phyloP scores from a whole-genome alignment of 2,888 invertebrate genomes.

The Nemotelus nigrinus region DNA sequence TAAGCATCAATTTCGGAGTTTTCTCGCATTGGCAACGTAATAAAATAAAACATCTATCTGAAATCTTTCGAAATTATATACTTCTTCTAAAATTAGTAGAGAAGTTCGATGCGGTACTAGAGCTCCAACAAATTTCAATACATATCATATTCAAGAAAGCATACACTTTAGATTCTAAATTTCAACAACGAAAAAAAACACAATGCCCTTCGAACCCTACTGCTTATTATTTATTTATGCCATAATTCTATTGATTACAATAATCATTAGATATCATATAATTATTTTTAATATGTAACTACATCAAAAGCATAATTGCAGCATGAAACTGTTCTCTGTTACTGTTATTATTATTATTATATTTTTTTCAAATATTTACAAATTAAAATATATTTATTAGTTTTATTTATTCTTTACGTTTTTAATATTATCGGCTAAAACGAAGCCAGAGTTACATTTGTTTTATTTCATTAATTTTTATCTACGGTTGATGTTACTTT shows the following conservation, averaged over 20 bases:
- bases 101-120: too few relatives aligned
- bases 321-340: conserved; percentile 28
- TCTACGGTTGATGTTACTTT: not conserved
- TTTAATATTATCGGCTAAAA: conserved; percentile 12
- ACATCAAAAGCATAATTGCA: conserved; percentile 24
- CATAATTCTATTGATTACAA: conserved; percentile 40
- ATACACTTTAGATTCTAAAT: too few relatives aligned
- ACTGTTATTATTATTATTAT: not conserved
- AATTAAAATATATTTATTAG: conserved; percentile 13
- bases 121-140: too few relatives aligned
- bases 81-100: too few relatives aligned
- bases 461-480: conserved; percentile 23
- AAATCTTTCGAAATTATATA: too few relatives aligned
- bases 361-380: conserved; percentile 18
- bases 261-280: conserved; percentile 21
- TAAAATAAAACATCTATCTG: too few relatives aligned
- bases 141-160: too few relatives aligned
- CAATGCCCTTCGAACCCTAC: conserved; percentile 36
- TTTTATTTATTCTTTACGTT: not conserved
- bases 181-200: not conserved
- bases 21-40: too few relatives aligned
- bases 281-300: conserved; percentile 13
- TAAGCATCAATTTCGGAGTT: too few relatives aligned
- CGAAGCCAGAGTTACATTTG: conserved; percentile 25
- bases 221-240: conserved; percentile 35